phyloP scores from a whole-genome alignment of 2,888 invertebrate species.

The Strigamia crassipes region DNA sequence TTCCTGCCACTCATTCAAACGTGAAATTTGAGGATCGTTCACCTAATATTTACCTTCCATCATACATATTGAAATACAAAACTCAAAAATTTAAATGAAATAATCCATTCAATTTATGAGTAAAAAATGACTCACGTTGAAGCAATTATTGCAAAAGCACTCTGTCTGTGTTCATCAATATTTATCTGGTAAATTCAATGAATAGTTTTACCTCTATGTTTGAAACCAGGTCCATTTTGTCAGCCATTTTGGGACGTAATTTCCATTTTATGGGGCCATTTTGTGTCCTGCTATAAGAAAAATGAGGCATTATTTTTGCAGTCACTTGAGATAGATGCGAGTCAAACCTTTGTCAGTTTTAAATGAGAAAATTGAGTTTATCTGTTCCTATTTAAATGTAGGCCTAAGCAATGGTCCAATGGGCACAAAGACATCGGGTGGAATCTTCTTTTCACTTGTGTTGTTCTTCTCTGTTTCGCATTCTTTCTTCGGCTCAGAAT shows the following conservation, averaged over 20 bases:
- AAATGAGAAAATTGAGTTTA: not conserved
- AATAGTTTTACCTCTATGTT: not conserved
- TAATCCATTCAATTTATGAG: no score
- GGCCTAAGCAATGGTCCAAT: not conserved
- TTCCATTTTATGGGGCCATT: not conserved
- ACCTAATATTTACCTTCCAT: not conserved
- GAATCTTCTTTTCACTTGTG: not conserved
- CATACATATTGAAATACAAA: not conserved
- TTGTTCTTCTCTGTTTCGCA: not conserved
- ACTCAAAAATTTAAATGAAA: not conserved
- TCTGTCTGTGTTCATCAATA: no score
- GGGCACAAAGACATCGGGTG: not conserved
- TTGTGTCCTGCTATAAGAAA: not conserved
- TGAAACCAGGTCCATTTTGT: not conserved
- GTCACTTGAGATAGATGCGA: no score
- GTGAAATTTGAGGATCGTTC: slow-evolving; percentile 4
- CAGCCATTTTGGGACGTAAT: not conserved
- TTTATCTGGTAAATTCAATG: no score
- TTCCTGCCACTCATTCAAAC: slow-evolving; percentile 2
- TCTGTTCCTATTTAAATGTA: not conserved
- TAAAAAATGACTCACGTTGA: no score
- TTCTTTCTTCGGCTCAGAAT: not conserved
- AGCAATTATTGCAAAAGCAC: no score
- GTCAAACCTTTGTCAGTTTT: not conserved
- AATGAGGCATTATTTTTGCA: not conserved